Conservation (phyloP, 2,888 invertebrate species). For the Bombylius major region DNA sequence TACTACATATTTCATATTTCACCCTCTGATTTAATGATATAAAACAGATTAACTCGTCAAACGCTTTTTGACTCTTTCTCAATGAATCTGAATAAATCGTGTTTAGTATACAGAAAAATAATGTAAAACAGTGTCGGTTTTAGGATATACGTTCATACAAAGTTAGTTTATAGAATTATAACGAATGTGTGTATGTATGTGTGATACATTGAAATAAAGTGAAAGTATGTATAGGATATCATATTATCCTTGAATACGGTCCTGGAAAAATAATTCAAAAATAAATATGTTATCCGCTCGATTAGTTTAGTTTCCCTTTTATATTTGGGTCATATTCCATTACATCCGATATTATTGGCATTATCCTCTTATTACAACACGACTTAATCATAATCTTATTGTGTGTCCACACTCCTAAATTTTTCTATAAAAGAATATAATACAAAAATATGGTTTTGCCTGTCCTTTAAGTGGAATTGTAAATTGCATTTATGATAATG, state of each 20-base stretch:
- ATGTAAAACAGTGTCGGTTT: background rate
- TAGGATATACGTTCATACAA: background rate
- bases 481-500: no score
- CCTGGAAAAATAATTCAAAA: background rate
- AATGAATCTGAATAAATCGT: background rate
- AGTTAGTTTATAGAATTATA: no score
- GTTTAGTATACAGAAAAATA: background rate
- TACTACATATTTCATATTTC: background rate
- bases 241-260: background rate
- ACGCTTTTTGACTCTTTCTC: constrained; percentile 15
- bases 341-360: constrained; percentile 12
- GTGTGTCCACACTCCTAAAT: constrained; percentile 18
- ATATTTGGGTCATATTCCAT: constrained; percentile 11
- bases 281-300: constrained; percentile 16
- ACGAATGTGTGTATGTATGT: no score
- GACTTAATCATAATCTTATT: constrained; percentile 24
- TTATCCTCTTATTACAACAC: constrained; percentile 21
- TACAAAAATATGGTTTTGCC: background rate
- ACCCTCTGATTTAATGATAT: background rate
- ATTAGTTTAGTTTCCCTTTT: constrained; percentile 13
- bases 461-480: constrained; percentile 4
- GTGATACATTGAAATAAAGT: no score
- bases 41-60: constrained; percentile 20
- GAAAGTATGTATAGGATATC: background rate
- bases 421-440: background rate